Evolutionary conservation across 2,888 invertebrate species (phyloP), one percentile per base, ranked within the genome.

Genomic region (Limnephilus rhombicus): DNA sequence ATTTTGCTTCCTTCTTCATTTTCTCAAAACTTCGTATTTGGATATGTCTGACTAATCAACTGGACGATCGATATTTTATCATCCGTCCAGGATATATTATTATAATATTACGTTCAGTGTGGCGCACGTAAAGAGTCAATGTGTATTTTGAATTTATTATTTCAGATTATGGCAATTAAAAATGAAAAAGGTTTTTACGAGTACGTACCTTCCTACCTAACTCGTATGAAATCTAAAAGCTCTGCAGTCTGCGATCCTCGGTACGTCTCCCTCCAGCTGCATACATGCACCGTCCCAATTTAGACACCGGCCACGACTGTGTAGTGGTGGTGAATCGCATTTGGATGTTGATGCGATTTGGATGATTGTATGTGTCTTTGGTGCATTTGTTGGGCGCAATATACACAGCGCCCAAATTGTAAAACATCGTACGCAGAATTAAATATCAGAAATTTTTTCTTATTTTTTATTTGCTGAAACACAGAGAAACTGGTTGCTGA

Each of bases 261-360:
- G 29, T 31, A 31, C 13, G 82, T 82, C 82, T 85, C 41, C 13
- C 45, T 85, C 24, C 37, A 85, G 13, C 41, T n/a, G n/a, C 24
- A 85, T n/a, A 85, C 85, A 24, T 85, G 85, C 41, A 24, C 45
- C 15, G 9, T 85, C 41, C 85, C 85, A 85, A 85, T 41, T 85
- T 85, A 85, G 85, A 85, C 45, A 45, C 85, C n/a, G n/a, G 31
- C 45, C 85, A 13, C 37, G 85, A n/a, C n/a, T 85, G 85, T 31
- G 31, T 31, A 31, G 31, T 85, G 45, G 24, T 41, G n/a, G 85
- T 45, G 45, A n/a, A 18, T 37, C 9, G 37, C 85, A 85, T 37
- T 11, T 85, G 41, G 45, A 41, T 85, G 41, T 12, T 41, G 85
- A 41, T 45, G 24, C 37, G 45, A 45, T n/a, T n/a, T 85, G 45